phyloP scores from a whole-genome alignment of 2,113 vertebrate genomes.

The Ursus arctos region DNA sequence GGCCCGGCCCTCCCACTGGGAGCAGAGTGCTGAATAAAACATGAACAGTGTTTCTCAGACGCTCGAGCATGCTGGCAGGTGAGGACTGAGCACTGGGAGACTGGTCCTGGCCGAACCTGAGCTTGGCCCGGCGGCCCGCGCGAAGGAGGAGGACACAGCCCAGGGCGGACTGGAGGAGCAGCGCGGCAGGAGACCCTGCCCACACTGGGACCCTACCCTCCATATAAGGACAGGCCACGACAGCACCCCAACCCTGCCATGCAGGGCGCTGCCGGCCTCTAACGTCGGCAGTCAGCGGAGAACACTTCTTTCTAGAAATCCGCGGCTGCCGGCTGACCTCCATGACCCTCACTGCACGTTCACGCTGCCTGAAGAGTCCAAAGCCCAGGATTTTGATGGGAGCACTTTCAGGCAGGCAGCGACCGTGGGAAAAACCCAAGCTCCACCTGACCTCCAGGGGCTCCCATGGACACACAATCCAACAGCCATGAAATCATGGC shows the following conservation, averaged over 20 bases:
- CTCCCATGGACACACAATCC: too few species aligned
- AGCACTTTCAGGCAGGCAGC: background rate
- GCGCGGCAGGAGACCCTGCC: rapidly evolving
- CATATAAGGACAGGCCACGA: rapidly evolving
- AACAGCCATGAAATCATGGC: background rate
- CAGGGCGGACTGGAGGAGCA: background rate
- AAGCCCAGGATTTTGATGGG: background rate
- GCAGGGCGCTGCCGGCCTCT: rapidly evolving
- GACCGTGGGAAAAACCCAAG: background rate
- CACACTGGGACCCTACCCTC: background rate
- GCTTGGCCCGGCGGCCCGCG: too few species aligned
- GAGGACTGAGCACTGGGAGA: rapidly evolving
- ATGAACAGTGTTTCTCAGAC: background rate
- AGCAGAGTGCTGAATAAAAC: background rate
- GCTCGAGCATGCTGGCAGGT: background rate
- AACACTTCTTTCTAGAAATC: background rate
- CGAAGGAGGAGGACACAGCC: background rate
- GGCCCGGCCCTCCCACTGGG: background rate
- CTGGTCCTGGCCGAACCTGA: too few species aligned
- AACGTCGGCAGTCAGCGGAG: background rate
- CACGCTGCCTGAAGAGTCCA: background rate
- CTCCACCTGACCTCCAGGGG: background rate
- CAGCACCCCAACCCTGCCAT: rapidly evolving
- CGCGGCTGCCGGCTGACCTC: background rate
- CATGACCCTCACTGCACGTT: background rate